A percentile compares a stretch with the other conserved stretches of the same genome.
These are phyloP conservation scores for Torymus auratus DNA, from an alignment of 2,888 invertebrate genomes.

Conservation along the genomic window DNA sequence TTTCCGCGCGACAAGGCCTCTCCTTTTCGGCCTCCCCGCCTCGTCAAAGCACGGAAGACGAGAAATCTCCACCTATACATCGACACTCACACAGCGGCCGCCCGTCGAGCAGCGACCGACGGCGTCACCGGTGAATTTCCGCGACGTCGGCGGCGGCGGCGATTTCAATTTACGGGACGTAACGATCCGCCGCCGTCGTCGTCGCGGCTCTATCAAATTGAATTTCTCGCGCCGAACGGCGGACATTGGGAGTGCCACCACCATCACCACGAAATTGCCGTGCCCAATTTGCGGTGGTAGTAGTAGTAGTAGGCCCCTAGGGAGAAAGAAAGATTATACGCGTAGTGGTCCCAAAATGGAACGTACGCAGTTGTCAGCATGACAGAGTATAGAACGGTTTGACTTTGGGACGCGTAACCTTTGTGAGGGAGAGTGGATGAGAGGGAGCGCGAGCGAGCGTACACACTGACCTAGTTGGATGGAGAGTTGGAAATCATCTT, in stretches of 20 bases:
- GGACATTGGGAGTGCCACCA: slow-evolving; percentile 28
- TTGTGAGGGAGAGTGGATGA: not conserved
- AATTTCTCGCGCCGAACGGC: not conserved
- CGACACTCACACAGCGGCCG: not conserved
- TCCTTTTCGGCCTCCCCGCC: no score
- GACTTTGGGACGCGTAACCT: no score
- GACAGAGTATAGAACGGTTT: no score
- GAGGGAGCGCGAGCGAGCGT: not conserved
- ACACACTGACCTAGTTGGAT: slow-evolving; percentile 48
- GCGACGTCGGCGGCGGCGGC: not conserved
- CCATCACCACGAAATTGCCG: slow-evolving; percentile 36
- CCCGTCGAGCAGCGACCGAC: no score
- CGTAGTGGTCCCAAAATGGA: no score
- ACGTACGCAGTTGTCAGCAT: no score
- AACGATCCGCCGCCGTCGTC: slow-evolving; percentile 23
- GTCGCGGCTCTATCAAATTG: no score
- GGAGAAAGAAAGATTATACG: no score
- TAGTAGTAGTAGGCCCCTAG: no score
- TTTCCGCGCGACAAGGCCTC: no score
- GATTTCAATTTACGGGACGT: slow-evolving; percentile 47
- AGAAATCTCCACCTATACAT: no score
- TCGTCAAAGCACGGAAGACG: no score
- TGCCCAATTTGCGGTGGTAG: slow-evolving; percentile 36
- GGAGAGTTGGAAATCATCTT: slow-evolving; percentile 59
- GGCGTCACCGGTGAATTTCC: slow-evolving; percentile 11